Percentiles rank a stretch among this genome's conserved stretches.
phyloP scores from a whole-genome alignment of 2,888 invertebrate genomes.

The Habroteleia sp. region DNA sequence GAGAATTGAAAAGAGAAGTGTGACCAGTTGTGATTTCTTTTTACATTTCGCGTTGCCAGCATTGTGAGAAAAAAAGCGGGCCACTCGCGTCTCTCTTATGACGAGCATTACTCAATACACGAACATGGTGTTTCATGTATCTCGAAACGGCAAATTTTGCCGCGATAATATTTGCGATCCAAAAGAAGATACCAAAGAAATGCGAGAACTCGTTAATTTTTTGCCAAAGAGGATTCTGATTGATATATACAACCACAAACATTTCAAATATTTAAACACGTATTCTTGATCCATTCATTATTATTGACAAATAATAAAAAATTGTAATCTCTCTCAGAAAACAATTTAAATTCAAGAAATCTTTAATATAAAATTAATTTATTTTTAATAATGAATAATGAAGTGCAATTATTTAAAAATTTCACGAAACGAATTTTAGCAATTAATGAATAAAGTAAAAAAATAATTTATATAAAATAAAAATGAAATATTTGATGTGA shows the following conservation, averaged over 20 bases:
- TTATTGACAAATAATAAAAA: no score
- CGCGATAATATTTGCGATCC: conserved; percentile 54
- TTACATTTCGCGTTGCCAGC: conserved; percentile 48
- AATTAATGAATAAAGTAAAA: no score
- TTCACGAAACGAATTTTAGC: no score
- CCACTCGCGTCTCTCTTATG: conserved; percentile 54
- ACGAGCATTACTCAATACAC: conserved; percentile 55
- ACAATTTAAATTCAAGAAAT: no score
- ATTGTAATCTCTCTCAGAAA: no score
- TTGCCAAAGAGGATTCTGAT: conserved; percentile 13
- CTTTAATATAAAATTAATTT: no score
- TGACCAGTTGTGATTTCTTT: conserved; percentile 62
- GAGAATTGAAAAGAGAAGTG: conserved; percentile 62
- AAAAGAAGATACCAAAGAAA: conserved; percentile 47
- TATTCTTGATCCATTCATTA: neutral
- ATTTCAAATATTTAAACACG: conserved; percentile 1
- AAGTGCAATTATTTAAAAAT: no score
- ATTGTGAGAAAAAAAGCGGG: conserved; percentile 63
- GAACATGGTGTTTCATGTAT: conserved; percentile 49
- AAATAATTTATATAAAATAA: no score
- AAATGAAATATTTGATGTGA: no score
- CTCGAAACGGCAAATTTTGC: conserved; percentile 55
- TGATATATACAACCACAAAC: neutral
- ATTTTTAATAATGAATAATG: no score
- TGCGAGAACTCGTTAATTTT: conserved; percentile 52